These are phyloP conservation scores for Odontamblyopus rebecca DNA, from an alignment of 2,797 vertebrate genomes.

Conservation along the genomic window DNA sequence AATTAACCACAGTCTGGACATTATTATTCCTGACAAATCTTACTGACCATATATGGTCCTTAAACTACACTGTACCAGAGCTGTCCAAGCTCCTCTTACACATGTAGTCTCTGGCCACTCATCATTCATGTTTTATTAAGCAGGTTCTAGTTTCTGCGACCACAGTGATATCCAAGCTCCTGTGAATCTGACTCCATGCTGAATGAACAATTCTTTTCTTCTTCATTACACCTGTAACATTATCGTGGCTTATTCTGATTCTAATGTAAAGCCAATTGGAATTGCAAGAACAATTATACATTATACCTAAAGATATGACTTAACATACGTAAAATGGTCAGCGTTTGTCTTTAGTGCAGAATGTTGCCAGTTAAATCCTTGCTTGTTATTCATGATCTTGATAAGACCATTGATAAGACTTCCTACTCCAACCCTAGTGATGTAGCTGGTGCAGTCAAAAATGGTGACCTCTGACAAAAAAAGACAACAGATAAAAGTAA, in stretches of 20 bases:
- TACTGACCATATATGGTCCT: conserved; percentile 9
- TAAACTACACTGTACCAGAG: neutral
- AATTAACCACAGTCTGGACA: neutral
- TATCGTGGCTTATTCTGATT: neutral
- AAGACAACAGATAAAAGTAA: neutral
- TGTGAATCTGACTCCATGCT: conserved; percentile 64
- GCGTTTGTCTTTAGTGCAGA: neutral
- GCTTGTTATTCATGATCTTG: too few relatives aligned
- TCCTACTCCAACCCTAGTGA: too few relatives aligned
- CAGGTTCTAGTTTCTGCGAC: conserved; percentile 64
- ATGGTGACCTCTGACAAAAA: neutral
- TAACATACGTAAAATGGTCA: neutral
- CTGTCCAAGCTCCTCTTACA: conserved; percentile 22
- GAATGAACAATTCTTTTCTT: conserved; percentile 57
- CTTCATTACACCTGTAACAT: conserved; percentile 12
- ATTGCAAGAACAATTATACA: neutral
- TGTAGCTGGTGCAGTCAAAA: neutral
- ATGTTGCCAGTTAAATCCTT: too few relatives aligned
- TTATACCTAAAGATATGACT: neutral
- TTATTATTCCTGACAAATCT: neutral
- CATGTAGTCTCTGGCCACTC: conserved; percentile 49
- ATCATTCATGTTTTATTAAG: conserved; percentile 77
- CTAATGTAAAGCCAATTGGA: neutral
- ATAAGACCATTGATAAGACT: too few relatives aligned
- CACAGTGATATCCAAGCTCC: conserved; percentile 66